phyloP scores from a whole-genome alignment of 2,888 invertebrate genomes.

The Microctonus hyperodae region DNA sequence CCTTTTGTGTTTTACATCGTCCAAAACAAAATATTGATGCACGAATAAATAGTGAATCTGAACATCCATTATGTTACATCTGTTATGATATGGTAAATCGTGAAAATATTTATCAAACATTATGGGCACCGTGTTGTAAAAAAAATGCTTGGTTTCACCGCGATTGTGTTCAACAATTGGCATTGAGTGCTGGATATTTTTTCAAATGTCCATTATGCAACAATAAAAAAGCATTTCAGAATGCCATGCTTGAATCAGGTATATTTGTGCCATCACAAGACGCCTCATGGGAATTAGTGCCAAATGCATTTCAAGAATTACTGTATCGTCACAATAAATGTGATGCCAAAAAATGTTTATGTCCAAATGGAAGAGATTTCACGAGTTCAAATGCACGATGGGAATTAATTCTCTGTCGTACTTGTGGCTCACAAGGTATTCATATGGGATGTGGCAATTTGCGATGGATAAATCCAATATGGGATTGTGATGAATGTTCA shows the following conservation, averaged over 20 bases:
- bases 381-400: slow-evolving; percentile 62
- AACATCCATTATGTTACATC: slow-evolving; percentile 69
- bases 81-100: slow-evolving; percentile 71
- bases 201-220: slow-evolving; percentile 87
- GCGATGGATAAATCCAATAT: slow-evolving; percentile 57
- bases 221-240: slow-evolving; percentile 71
- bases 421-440: slow-evolving; percentile 67
- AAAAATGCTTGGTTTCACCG: slow-evolving; percentile 80
- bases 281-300: slow-evolving; percentile 83
- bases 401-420: slow-evolving; percentile 66
- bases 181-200: slow-evolving; percentile 80
- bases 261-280: slow-evolving; percentile 86
- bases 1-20: slow-evolving; percentile 71
- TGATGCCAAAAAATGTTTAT: slow-evolving; percentile 68
- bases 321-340: slow-evolving; percentile 71
- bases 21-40: slow-evolving; percentile 65
- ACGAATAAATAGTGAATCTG: slow-evolving; percentile 46
- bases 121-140: slow-evolving; percentile 80
- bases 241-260: slow-evolving; percentile 71
- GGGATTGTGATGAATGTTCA: slow-evolving; percentile 64
- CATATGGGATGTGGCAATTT: slow-evolving; percentile 65
- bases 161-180: slow-evolving; percentile 76
- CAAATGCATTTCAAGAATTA: slow-evolving; percentile 78
- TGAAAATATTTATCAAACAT: slow-evolving; percentile 62
- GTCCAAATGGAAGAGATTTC: slow-evolving; percentile 67